Evolutionary conservation across 2,797 vertebrate species (phyloP).

Genomic region (Hypotaenidia okinawae): DNA sequence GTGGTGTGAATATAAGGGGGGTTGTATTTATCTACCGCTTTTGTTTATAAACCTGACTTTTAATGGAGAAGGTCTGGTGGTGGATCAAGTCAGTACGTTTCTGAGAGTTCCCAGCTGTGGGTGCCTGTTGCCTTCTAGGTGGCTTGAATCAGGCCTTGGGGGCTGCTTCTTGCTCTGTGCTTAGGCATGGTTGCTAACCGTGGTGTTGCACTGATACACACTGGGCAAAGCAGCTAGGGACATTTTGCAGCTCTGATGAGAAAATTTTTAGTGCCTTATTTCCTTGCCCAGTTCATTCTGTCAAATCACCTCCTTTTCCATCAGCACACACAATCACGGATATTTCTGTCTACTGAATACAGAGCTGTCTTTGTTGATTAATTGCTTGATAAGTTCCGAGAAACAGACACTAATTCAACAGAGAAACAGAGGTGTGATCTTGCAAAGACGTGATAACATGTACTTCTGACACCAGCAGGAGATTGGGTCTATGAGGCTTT

Average conservation of each 20-base stretch:
- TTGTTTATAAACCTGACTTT: not conserved
- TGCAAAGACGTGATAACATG: not conserved
- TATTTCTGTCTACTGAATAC: not conserved
- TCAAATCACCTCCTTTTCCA: not conserved
- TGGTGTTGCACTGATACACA: not conserved
- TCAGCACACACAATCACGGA: not conserved
- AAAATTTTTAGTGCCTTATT: not conserved
- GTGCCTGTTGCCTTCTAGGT: not conserved
- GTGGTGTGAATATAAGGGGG: fast-evolving
- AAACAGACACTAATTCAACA: not conserved
- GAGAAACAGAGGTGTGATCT: not conserved
- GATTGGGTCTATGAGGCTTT: not conserved
- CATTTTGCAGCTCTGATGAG: not conserved
- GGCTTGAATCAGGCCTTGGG: not conserved
- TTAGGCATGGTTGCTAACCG: not conserved
- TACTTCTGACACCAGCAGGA: not conserved
- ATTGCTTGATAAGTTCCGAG: not conserved
- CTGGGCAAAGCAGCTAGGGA: not conserved
- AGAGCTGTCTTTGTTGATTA: not conserved
- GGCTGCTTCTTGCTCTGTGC: not conserved
- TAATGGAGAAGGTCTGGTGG: not conserved
- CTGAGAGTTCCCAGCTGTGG: not conserved
- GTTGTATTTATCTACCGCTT: not conserved
- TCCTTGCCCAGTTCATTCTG: not conserved
- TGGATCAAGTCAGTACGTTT: not conserved